Base-by-base conservation (phyloP, 2,113 vertebrate genomes). In the Poeciliopsis retropinna region DNA sequence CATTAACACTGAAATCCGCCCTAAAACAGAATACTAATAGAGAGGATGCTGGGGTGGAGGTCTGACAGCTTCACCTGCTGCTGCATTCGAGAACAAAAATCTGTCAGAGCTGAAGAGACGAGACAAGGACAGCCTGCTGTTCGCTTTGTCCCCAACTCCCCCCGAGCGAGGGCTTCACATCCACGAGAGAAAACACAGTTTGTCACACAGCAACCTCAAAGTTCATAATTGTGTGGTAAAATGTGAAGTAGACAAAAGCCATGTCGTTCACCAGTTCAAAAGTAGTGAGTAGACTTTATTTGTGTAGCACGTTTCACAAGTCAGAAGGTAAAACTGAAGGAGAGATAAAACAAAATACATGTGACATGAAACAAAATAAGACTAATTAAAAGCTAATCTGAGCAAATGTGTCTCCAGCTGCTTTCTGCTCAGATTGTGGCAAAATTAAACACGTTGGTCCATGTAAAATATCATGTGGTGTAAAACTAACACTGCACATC, bases 1-100 rank as follows among this genome's bases (percentile, higher is more conserved):
- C 81, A 87, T 87, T 86, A 76, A 89, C 72, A 79, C 25, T 30
- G 44, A 83, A 80, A 78, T 67, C 67, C 76, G 57, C 62, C 68
- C 62, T 67, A 44, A 86, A 83, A 79, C 75, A 61, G 81, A 88
- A 85, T 85, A 80, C 85, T 70, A 83, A 85, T 66, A 57, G 61
- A 67, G 60, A 8, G 5, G 70, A 32, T 60, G 65, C 70, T 62
- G 57, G 41, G 51, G 22, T 57, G 51, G 80, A 72, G 84, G 66
- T 62, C 31, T 68, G 84, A 84, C 76, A 60, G 78, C 44, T 47
- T 47, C 17, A 47, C 44, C 44, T 65, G 70, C 22, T 2, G 7
- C 34, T 47, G 67, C 74, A 75, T 72, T 75, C 5, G 12, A 25
- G 17, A 80, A 77, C 74, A 75, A 87, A 82, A 60, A 41, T 41